Evolutionary conservation across 1,140 invertebrate species (phyloP).

Genomic region (Cydia pomonella): DNA sequence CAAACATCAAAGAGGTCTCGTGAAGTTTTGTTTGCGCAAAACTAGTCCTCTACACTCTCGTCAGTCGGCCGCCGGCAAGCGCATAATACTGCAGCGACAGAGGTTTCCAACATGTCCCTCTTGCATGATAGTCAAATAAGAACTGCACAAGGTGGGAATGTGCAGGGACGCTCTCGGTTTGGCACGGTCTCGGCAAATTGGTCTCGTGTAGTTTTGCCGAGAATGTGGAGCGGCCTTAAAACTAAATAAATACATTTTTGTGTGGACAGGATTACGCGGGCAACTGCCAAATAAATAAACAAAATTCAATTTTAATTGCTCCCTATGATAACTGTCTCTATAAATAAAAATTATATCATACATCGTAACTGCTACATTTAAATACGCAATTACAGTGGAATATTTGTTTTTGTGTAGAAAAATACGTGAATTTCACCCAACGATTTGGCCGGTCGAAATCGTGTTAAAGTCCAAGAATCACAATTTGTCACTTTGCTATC

Average conservation of each 20-base stretch:
- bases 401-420: constrained; percentile 54
- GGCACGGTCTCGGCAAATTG: too few species aligned
- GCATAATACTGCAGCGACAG: too few species aligned
- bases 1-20: too few species aligned
- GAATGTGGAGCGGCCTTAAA: too few species aligned
- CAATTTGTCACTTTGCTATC: constrained; percentile 64
- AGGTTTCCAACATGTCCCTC: too few species aligned
- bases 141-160: too few species aligned
- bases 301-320: constrained; percentile 25
- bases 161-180: too few species aligned
- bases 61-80: too few species aligned
- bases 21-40: too few species aligned
- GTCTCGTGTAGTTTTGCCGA: too few species aligned
- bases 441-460: constrained; percentile 43
- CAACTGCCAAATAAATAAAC: constrained; percentile 35
- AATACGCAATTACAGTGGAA: constrained; percentile 52
- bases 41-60: too few species aligned
- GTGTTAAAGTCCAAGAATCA: constrained; percentile 40
- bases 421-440: constrained; percentile 51
- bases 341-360: constrained; percentile 66
- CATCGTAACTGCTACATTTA: constrained; percentile 40
- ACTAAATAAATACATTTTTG: constrained; percentile 8
- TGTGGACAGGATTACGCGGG: neutral
- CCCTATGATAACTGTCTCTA: constrained; percentile 49
- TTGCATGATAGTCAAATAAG: too few species aligned